Conservation (phyloP, 2,797 vertebrate genomes). For the Podarcis lilfordi region DNA sequence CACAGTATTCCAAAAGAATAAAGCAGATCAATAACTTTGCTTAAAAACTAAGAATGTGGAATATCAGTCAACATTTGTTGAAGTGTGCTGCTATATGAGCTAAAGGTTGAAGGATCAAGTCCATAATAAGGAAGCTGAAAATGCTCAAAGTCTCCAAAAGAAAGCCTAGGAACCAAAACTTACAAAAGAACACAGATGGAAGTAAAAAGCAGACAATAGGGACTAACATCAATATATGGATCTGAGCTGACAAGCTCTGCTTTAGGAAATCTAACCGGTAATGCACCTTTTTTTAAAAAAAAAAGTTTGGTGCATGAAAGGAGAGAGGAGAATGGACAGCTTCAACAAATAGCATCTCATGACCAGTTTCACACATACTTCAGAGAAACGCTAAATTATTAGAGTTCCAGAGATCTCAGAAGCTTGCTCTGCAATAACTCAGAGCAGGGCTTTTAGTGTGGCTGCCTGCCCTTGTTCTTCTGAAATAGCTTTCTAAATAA, state of each 20-base stretch:
- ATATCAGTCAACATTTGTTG: constrained; percentile 26
- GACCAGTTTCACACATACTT: not conserved
- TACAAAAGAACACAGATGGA: constrained; percentile 14
- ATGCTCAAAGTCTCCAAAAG: constrained; percentile 29
- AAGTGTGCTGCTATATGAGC: constrained; percentile 8
- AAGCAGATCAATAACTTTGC: constrained; percentile 42
- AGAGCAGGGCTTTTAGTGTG: too few relatives aligned
- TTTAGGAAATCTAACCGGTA: constrained; percentile 24
- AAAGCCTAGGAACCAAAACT: constrained; percentile 43
- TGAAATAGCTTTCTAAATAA: too few relatives aligned
- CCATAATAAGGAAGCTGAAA: constrained; percentile 40
- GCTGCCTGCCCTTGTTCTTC: too few relatives aligned
- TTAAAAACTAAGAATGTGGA: constrained; percentile 43
- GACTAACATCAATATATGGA: constrained; percentile 13
- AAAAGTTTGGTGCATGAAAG: not conserved
- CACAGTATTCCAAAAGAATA: constrained; percentile 15
- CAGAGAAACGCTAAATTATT: not conserved
- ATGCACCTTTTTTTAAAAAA: not conserved
- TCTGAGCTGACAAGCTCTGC: constrained; percentile 18
- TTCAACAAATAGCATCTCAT: constrained; percentile 10
- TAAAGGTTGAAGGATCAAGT: constrained; percentile 38
- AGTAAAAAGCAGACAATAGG: constrained; percentile 30
- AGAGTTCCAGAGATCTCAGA: too few relatives aligned
- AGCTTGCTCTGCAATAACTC: too few relatives aligned
- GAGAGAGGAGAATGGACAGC: constrained; percentile 20